Evolutionary conservation across 2,797 vertebrate genomes (phyloP).

Genomic region (Platyrinchus mystaceus): DNA sequence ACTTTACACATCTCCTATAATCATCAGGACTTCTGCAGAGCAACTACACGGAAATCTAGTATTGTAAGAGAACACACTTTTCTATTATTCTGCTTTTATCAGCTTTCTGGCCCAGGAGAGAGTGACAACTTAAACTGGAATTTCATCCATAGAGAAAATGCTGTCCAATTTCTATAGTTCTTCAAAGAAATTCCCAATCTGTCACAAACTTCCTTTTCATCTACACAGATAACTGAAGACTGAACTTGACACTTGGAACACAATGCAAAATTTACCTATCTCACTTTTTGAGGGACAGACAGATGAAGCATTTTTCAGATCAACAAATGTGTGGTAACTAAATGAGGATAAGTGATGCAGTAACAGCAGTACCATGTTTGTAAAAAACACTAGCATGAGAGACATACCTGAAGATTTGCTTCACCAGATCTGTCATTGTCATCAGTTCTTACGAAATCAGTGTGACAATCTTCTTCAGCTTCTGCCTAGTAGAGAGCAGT

Average conservation of each 20-base stretch:
- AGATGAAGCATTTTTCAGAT: not conserved
- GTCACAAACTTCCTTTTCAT: not conserved
- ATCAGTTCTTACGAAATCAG: conserved; percentile 72
- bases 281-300: not conserved
- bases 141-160: not conserved
- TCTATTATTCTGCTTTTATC: not conserved
- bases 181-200: not conserved
- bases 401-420: conserved; percentile 86
- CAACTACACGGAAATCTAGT: not conserved
- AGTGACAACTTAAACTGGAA: not conserved
- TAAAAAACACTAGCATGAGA: not conserved
- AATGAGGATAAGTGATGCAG: not conserved
- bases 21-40: not conserved
- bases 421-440: conserved; percentile 83
- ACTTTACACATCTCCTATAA: not conserved
- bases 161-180: not conserved
- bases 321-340: not conserved
- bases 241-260: not conserved
- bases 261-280: not conserved
- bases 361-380: not conserved
- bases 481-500: conserved; percentile 82
- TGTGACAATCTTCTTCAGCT: conserved; percentile 84
- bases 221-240: not conserved
- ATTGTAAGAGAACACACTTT: not conserved
- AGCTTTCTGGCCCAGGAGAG: not conserved